phyloP scores from a whole-genome alignment of 2,113 vertebrate species.

The Hucho hucho region DNA sequence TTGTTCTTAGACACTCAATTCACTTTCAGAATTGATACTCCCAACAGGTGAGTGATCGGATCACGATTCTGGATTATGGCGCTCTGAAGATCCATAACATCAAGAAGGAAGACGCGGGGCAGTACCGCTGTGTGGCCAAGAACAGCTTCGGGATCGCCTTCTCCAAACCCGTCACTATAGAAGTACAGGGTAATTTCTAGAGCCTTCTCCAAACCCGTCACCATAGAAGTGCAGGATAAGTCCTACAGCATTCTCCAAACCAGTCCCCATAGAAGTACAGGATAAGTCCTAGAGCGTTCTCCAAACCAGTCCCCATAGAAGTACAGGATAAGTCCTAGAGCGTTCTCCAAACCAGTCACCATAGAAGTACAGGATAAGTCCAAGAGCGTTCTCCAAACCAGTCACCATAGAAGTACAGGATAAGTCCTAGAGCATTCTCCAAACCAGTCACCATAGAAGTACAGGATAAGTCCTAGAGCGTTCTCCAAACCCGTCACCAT shows the following conservation, averaged over 20 bases:
- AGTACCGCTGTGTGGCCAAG: constrained; percentile 91
- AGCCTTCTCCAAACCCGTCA: too few relatives aligned
- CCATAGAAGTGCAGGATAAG: too few relatives aligned
- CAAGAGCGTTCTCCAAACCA: neutral
- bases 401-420: too few relatives aligned
- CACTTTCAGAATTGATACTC: neutral
- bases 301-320: too few relatives aligned
- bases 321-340: too few relatives aligned
- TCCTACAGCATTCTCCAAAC: too few relatives aligned
- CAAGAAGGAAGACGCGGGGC: constrained; percentile 90
- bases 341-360: too few relatives aligned
- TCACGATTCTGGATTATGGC: constrained; percentile 90
- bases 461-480: constrained; percentile 23
- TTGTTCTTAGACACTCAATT: neutral
- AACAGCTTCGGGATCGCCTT: constrained; percentile 94
- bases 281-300: constrained; percentile 24
- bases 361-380: constrained; percentile 27
- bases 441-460: too few relatives aligned
- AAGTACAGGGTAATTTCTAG: constrained; percentile 85
- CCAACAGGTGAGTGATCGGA: constrained; percentile 81
- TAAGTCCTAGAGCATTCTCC: too few relatives aligned
- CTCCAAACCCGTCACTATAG: constrained; percentile 86
- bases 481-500: too few relatives aligned
- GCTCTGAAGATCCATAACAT: constrained; percentile 92
- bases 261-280: too few relatives aligned